phyloP scores from a whole-genome alignment of 2,797 vertebrate genomes.

The Pseudocheirus occidentalis region DNA sequence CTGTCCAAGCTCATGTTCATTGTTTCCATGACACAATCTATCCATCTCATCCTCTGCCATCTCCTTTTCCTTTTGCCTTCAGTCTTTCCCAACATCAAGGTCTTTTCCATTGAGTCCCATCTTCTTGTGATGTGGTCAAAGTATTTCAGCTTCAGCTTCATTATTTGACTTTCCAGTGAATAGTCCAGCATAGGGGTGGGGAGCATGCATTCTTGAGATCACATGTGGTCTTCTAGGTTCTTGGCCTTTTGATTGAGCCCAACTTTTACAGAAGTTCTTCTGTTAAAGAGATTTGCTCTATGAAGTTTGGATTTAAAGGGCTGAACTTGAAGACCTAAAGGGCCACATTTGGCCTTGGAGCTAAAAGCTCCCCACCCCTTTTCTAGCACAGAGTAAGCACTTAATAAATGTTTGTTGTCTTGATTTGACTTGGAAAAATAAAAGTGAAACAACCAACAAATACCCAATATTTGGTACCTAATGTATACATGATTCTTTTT shows the following conservation, averaged over 20 bases:
- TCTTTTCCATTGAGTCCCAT: background rate
- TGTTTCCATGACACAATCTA: background rate
- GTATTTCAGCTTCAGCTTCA: background rate
- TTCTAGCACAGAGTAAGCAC: background rate
- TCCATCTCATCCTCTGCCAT: background rate
- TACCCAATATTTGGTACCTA: background rate
- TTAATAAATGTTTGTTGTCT: background rate
- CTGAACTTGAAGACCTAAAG: no score
- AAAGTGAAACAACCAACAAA: background rate
- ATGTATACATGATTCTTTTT: background rate
- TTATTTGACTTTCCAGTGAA: background rate
- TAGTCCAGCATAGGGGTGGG: background rate
- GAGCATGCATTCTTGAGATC: no score
- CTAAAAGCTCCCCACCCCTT: no score
- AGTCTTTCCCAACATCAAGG: background rate
- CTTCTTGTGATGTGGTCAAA: background rate
- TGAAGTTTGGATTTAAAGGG: no score
- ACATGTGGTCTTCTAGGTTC: no score
- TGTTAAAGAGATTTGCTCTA: no score
- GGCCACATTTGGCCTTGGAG: no score
- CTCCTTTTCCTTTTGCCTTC: background rate
- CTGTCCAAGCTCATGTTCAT: background rate
- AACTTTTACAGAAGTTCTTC: no score
- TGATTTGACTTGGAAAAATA: background rate
- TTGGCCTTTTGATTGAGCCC: no score